Base-by-base conservation (phyloP, 1,140 invertebrate species). In the Popillia japonica region DNA sequence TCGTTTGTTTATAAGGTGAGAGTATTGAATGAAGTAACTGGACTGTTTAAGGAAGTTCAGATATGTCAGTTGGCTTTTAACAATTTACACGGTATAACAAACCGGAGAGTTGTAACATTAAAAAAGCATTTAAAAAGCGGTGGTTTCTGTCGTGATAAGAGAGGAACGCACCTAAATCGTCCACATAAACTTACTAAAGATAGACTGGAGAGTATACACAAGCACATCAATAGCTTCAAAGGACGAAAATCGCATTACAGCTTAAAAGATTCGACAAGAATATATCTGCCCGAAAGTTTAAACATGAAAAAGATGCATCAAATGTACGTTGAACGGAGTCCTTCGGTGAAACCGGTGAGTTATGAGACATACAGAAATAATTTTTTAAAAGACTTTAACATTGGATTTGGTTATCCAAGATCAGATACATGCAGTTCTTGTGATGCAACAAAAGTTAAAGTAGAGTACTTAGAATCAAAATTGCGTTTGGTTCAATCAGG, bases 371-470 rank as follows among this genome's bases (percentile, higher is more conserved):
- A 79, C 72, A 41, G 78, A 17, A 72, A 10, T 17, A 80, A 79
- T 41, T 79, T 80, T 44, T 48, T 48, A 0, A 78, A 1, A 11
- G 20, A 80, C 14, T 80, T 79, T 76, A 80, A 81, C 48, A 78
- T 80, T 22, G 22, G 59, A 17, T 81, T 81, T 78, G 77, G 79
- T 8, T 81, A 78, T 78, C 80, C 77, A 6, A n/a, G 79, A 40
- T 75, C 73, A 27, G 79, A 77, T 34, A 80, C 73, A 61, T 81
- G 80, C 59, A 77, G 79, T 73, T 77, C 20, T 40, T 80, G 80
- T 61, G 79, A 81, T 44, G 74, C 77, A 74, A 40, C 27, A 40
- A 72, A 20, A 77, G 72, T 34, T 11, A 74, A 74, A 40, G 72
- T 64, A 44, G 40, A 74, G 59, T 64, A 20, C 61, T 76, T 7